Percentiles rank a stretch among this genome's conserved stretches.
phyloP scores from a whole-genome alignment of 2,888 invertebrate genomes.

The Melieria crassipennis region DNA sequence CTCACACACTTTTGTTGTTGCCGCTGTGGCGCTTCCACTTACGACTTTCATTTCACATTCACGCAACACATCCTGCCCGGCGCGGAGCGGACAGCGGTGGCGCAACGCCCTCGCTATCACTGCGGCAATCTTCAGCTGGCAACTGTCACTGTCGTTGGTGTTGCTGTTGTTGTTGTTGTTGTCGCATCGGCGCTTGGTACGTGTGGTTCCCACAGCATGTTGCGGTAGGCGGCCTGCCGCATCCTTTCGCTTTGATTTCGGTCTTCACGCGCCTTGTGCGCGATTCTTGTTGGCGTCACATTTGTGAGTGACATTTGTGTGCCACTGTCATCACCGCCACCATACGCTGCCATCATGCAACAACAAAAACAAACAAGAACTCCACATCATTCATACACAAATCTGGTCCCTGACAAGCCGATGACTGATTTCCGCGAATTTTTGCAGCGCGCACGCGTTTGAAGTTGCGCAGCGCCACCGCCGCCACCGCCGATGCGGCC shows the following conservation, averaged over 20 bases:
- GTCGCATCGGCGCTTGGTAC: no score
- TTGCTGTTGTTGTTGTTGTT: no score
- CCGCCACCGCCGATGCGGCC: not conserved
- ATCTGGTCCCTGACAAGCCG: not conserved
- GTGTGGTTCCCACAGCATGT: no score
- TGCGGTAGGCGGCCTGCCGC: no score
- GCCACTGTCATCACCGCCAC: slow-evolving; percentile 5
- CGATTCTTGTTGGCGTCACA: slow-evolving; percentile 4
- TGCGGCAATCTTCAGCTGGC: slow-evolving; percentile 9
- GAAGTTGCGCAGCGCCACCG: not conserved
- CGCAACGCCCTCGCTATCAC: no score
- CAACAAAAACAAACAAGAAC: slow-evolving; percentile 25
- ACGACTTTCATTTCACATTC: no score
- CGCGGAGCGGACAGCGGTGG: no score
- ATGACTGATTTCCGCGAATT: slow-evolving; percentile 27
- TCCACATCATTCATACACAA: slow-evolving; percentile 23
- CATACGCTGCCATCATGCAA: not conserved
- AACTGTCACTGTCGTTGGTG: slow-evolving; percentile 19
- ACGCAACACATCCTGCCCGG: no score
- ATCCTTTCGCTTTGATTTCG: no score
- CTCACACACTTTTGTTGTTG: not conserved
- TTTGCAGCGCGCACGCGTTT: slow-evolving; percentile 14
- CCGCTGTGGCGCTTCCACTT: not conserved
- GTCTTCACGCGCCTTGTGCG: no score
- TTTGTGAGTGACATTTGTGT: slow-evolving; percentile 32